Conservation (phyloP, 2,888 invertebrate genomes). For the Enchytraeus crypticus region DNA sequence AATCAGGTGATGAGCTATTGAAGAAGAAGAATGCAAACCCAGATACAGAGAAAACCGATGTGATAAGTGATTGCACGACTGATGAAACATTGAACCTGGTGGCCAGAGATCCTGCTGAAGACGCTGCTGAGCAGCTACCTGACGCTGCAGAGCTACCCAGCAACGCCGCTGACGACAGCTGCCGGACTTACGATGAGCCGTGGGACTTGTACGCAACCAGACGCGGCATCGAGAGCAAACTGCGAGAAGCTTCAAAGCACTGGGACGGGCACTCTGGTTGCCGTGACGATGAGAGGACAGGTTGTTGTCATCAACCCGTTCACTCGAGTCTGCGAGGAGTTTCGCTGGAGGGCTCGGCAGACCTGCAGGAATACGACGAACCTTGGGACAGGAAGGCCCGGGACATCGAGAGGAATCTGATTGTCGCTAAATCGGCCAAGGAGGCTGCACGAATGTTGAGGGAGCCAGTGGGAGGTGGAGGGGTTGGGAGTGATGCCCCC, state of each 20-base stretch:
- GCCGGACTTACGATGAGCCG: conserved; percentile 29
- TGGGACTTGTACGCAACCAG: conserved; percentile 32
- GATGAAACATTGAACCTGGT: no score
- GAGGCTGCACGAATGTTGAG: neutral
- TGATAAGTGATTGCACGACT: no score
- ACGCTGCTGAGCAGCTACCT: neutral
- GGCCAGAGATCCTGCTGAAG: neutral
- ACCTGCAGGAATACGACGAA: conserved; percentile 21
- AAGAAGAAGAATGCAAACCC: no score
- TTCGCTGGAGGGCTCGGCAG: neutral
- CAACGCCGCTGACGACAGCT: neutral
- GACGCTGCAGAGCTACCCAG: neutral
- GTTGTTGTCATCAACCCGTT: no score
- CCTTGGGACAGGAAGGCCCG: conserved; percentile 25
- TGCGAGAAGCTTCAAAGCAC: conserved; percentile 11
- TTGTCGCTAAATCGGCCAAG: conserved; percentile 14
- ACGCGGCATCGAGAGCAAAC: conserved; percentile 34
- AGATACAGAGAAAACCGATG: no score
- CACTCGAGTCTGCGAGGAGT: no score
- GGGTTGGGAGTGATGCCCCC: neutral
- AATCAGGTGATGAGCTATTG: no score
- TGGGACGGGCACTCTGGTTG: neutral
- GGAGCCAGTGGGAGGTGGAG: neutral
- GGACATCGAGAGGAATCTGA: conserved; percentile 11
- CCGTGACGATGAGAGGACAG: neutral